Base-by-base conservation (phyloP, 2,888 invertebrate species). In the Acanthococcus lagerstroemiae region DNA sequence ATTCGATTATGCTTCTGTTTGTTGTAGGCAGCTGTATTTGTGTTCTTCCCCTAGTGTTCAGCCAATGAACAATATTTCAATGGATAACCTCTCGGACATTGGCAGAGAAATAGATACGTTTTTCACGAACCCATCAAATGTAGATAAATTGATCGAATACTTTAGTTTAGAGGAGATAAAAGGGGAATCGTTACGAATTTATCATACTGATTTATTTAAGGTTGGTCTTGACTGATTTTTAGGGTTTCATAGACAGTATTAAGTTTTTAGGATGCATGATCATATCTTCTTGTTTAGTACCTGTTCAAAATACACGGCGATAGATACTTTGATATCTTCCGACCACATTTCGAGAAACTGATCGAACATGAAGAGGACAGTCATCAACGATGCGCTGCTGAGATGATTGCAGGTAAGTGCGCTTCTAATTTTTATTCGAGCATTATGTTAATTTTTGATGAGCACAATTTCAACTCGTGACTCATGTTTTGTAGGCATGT, bases 81-180 rank as follows among this genome's bases (percentile, higher is more conserved):
- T 75, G 0, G 81, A 81, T 5, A 79, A 83, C 15, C 77, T 88
- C 74, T 81, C 79, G 9, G 82, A 82, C 17, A 80, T 80, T n/a
- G 89, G 90, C 73, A 76, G 77, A 3, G 80, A 82, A 65, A 77
- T 92, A 9, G 81, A 80, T 70, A 80, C 82, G 44, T 87, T 86
- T 73, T 90, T 93, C 76, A 79, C 73, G 0, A 78, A 86, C 70
- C 76, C 82, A 12, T 78, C 79, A 0, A 87, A 86, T 74, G 78
- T 94, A 0, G 81, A 84, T 22, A 83, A 83, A 69, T 78, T 94
- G 12, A 79, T 92, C 1, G 78, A 80, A 12, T 89, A 84, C 76
- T 80, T 88, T 68, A 84, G 89, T 0, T 78, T 91, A 55, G 94
- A 94, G 73, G 92, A 91, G 73, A 88, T 88, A 75, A 92, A 92